Conservation (phyloP, 2,888 invertebrate species). For the Siphlonurus alternatus region DNA sequence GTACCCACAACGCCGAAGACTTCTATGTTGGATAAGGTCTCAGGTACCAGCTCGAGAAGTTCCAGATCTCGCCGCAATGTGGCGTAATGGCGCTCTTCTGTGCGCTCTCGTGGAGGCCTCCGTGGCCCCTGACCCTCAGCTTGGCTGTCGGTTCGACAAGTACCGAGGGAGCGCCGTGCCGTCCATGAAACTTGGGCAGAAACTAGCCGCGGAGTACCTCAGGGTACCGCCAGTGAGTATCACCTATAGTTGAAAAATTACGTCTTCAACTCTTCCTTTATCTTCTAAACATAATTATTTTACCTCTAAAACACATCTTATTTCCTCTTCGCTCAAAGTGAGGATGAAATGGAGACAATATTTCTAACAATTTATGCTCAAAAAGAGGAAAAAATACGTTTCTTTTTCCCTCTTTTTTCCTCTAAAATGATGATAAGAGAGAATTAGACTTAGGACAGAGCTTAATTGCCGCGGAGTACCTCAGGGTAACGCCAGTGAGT, state of each 20-base stretch:
- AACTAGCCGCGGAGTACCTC: not conserved
- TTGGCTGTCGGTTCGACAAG: not conserved
- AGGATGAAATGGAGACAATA: no score
- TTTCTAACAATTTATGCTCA: no score
- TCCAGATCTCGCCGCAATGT: not conserved
- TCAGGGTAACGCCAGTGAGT: not conserved
- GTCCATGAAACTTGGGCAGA: not conserved
- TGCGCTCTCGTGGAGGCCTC: not conserved
- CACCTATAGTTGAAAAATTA: no score
- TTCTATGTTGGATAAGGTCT: not conserved
- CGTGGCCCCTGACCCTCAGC: not conserved
- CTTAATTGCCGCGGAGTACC: not conserved
- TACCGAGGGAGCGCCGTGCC: not conserved
- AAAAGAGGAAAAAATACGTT: no score
- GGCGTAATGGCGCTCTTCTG: not conserved
- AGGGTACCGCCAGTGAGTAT: not conserved
- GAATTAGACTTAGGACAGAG: no score
- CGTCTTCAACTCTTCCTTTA: no score
- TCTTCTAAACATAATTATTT: no score
- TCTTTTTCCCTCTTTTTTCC: no score
- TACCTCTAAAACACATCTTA: no score
- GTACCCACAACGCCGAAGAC: not conserved
- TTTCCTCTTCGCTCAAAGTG: no score
- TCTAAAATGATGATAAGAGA: no score
- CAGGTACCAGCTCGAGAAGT: not conserved